Evolutionary conservation across 2,888 invertebrate genomes (phyloP), one percentile per base, ranked within the genome.

Genomic region (Noctua janthina): DNA sequence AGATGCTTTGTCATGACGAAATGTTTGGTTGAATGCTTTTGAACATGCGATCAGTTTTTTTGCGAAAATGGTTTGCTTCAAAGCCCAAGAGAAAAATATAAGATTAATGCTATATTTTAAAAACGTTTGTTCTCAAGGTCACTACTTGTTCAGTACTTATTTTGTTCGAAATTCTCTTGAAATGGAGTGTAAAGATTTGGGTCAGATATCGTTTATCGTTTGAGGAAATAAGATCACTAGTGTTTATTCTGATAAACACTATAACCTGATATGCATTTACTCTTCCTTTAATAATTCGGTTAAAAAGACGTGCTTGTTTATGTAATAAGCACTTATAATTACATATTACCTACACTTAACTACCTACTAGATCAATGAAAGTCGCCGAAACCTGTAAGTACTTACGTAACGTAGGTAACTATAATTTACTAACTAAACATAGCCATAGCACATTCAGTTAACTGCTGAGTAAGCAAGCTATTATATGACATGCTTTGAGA

Each of bases 161-260:
- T 86, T 76, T 70, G 56, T 73, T 73, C 68, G 49, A 67, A 86
- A 78, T 68, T 54, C 54, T 64, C 39, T 59, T 35, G n/a, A 76
- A 79, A 67, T 67, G 17, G 15, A 72, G 51, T 74, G n/a, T 71
- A 64, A 71, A 83, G 74, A 89, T 89, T 82, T 78, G 64, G 85
- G 85, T 67, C 87, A 84, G 79, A 78, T 86, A 87, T 54, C 43
- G 64, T 66, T 76, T 71, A 29, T 54, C 17, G 35, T 70, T 79
- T 13, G 54, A 77, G 74, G 71, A 81, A 83, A 78, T 86, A 54
- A 29, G 62, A 29, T 59, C 62, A 68, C 17, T 23, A 76, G 79
- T 78, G 66, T 69, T 84, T 80, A 76, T 76, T 77, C 69, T 78
- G 39, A 29, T 35, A 46, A 74, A 54, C n/a, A 66, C 49, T n/a